A percentile compares a stretch with the other conserved stretches of the same genome.
phyloP scores from a whole-genome alignment of 2,113 vertebrate genomes.

The Rhinogobius similis region DNA sequence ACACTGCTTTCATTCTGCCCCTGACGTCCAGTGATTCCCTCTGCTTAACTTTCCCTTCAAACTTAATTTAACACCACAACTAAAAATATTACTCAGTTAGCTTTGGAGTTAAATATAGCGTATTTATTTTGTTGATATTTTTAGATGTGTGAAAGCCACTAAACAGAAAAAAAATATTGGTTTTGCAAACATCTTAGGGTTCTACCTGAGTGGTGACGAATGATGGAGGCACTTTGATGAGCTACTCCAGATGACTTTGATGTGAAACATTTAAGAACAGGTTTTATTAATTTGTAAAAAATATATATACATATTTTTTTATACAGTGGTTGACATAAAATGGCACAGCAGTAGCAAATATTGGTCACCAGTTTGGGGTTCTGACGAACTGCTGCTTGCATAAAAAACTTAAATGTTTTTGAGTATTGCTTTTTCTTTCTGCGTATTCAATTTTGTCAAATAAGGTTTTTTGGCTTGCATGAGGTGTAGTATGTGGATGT shows the following conservation, averaged over 20 bases:
- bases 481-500: neutral
- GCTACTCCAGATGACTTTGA: neutral
- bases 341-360: no score
- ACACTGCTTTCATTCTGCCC: slow-evolving; percentile 73
- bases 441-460: neutral
- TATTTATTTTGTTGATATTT: slow-evolving; percentile 68
- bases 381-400: no score
- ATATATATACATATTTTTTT: neutral
- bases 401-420: neutral
- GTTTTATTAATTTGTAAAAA: neutral
- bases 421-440: neutral
- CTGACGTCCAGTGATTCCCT: slow-evolving; percentile 58
- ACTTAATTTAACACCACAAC: slow-evolving; percentile 64
- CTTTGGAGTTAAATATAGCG: slow-evolving; percentile 55
- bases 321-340: neutral
- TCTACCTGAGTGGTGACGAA: slow-evolving; percentile 6
- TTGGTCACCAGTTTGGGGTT: no score
- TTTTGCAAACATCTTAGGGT: slow-evolving; percentile 17
- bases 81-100: slow-evolving; percentile 74
- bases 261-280: neutral
- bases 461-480: neutral
- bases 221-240: neutral
- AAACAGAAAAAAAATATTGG: slow-evolving; percentile 24
- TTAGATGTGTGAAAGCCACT: slow-evolving; percentile 43
- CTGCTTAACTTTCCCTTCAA: slow-evolving; percentile 53